A percentile compares a stretch with the other conserved stretches of the same genome.
Conservation (phyloP, 2,888 invertebrate species). For the Drosophila macrospina region DNA sequence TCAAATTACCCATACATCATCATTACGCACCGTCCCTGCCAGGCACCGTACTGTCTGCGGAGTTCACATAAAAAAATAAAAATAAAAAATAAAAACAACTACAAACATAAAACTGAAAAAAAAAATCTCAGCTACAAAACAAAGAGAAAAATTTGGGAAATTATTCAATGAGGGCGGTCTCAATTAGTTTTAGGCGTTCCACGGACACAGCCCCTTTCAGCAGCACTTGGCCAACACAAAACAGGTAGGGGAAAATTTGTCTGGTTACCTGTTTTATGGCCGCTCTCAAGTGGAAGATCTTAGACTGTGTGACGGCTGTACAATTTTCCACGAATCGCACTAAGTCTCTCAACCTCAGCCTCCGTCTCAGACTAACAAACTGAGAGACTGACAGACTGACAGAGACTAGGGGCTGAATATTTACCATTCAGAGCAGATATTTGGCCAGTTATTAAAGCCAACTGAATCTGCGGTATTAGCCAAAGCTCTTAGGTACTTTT, state of each 20-base stretch:
- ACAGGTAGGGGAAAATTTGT: slow-evolving; percentile 59
- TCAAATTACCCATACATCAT: slow-evolving; percentile 80
- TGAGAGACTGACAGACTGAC: neutral
- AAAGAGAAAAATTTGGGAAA: slow-evolving; percentile 58
- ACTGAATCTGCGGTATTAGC: slow-evolving; percentile 28
- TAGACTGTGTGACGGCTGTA: slow-evolving; percentile 62
- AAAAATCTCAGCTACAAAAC: slow-evolving; percentile 53
- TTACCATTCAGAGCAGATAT: slow-evolving; percentile 27
- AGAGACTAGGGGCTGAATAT: slow-evolving; percentile 1
- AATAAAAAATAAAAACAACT: slow-evolving; percentile 32
- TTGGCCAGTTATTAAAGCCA: slow-evolving; percentile 29
- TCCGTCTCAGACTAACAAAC: slow-evolving; percentile 15
- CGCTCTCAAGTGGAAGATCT: slow-evolving; percentile 71
- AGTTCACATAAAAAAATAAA: slow-evolving; percentile 29
- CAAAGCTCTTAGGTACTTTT: slow-evolving; percentile 27
- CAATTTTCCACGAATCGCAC: slow-evolving; percentile 66
- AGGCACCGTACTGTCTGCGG: slow-evolving; percentile 69
- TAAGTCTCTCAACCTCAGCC: slow-evolving; percentile 54
- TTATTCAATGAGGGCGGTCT: slow-evolving; percentile 82
- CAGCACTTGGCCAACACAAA: slow-evolving; percentile 13
- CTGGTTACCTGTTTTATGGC: slow-evolving; percentile 63
- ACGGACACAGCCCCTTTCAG: slow-evolving; percentile 31
- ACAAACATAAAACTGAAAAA: no score
- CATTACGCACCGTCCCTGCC: slow-evolving; percentile 62
- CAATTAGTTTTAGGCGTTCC: slow-evolving; percentile 78